A percentile compares a stretch with the other conserved stretches of the same genome.
phyloP scores from a whole-genome alignment of 64 coral and sea anemone genomes.

The Montipora efflorescens region DNA sequence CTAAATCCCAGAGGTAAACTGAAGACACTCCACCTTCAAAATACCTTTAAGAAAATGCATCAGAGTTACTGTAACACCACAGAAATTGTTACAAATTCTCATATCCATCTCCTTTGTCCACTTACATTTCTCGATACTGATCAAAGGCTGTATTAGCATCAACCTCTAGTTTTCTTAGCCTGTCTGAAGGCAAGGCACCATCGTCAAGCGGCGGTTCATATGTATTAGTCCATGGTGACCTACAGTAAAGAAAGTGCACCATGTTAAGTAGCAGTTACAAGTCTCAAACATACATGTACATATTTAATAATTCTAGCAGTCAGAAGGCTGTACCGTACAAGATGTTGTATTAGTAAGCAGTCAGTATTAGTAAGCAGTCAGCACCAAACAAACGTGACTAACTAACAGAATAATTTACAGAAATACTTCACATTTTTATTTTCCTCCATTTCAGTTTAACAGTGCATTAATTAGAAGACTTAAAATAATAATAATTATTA shows the following conservation, averaged over 20 bases:
- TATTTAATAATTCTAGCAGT: too few species aligned
- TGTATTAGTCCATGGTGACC: slow-evolving; percentile 98
- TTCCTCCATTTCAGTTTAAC: too few species aligned
- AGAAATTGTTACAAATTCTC: background rate
- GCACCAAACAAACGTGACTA: too few species aligned
- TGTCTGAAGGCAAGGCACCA: slow-evolving; percentile 97
- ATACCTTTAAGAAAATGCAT: slow-evolving; percentile 63
- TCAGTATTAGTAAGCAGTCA: too few species aligned
- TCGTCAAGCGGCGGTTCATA: slow-evolving; percentile 98
- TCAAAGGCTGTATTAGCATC: slow-evolving; percentile 99
- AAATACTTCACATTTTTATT: too few species aligned
- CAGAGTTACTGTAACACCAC: background rate
- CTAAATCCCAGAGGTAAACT: slow-evolving; percentile 99
- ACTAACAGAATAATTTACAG: too few species aligned
- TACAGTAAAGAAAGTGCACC: background rate
- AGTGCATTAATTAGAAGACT: too few species aligned
- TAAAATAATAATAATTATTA: too few species aligned
- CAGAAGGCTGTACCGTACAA: too few species aligned
- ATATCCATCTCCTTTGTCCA: background rate
- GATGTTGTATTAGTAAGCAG: too few species aligned
- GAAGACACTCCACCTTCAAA: slow-evolving; percentile 99
- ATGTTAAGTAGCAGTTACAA: too few species aligned
- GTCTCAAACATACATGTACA: too few species aligned
- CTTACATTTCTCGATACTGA: slow-evolving; percentile 99
- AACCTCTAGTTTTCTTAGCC: slow-evolving; percentile 90